Evolutionary conservation across 2,888 invertebrate species (phyloP), one percentile per base, ranked within the genome.

Genomic region (Lacanobia oleracea): DNA sequence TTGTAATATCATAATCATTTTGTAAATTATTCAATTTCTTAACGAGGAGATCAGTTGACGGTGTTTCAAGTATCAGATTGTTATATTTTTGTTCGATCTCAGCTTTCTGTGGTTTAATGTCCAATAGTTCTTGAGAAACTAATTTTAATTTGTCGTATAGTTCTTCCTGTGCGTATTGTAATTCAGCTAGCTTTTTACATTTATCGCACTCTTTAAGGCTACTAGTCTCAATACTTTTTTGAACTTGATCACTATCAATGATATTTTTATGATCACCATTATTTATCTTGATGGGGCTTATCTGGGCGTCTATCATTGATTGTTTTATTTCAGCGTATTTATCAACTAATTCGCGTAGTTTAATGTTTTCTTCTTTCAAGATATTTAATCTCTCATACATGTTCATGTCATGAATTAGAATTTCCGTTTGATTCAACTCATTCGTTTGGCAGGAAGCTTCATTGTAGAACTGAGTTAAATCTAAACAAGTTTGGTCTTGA

Each of bases 401-500:
- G 76, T 84, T 86, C n/a, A 86, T 87, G 65, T 92, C 88, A 48
- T 76, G 77, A 23, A 82, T 77, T 45, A 90, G 72, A 18, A 80
- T 77, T 75, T 89, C 88, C 33, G 90, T 73, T 78, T 85, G 82
- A 73, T 84, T 84, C 14, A 83, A 63, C 27, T 90, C 90, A 72
- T 86, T 82, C 14, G 89, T 91, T 86, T 92, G 92, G 84, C 89
- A 90, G 53, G 88, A 88, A 56, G 88, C 89, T 83, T 95, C 95
- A 69, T 84, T 92, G 66, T 87, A 91, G 80, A 88, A 89, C 77
- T 93, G 93, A 51, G 93, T 93, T 50, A 91, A 81, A 81, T 95
- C 94, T 74, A 94, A 89, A 79, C 92, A 92, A 10, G 93, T 94
- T 88, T 94, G 93, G 75, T 95, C 94, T 79, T 90, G 89, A 9